Conservation (phyloP, 2,888 invertebrate species). For the Lysandra bellargus region DNA sequence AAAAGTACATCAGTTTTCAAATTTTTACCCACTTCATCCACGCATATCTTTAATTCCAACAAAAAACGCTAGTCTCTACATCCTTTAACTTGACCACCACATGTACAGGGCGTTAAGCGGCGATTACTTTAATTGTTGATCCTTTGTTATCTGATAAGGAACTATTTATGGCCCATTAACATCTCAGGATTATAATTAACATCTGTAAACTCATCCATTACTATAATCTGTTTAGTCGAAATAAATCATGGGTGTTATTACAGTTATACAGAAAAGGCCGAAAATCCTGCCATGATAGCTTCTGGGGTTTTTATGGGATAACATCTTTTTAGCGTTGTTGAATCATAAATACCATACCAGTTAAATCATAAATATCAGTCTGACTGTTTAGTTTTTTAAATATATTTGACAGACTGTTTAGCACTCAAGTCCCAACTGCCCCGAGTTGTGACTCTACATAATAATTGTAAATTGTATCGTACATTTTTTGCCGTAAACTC, state of each 20-base stretch:
- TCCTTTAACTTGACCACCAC: not conserved
- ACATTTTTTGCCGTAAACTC: too few species aligned
- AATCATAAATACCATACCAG: too few species aligned
- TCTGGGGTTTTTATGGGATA: not conserved
- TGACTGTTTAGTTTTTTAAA: too few species aligned
- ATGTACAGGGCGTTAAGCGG: slow-evolving; percentile 32
- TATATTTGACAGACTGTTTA: too few species aligned
- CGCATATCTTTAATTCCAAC: too few species aligned
- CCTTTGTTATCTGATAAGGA: slow-evolving; percentile 47
- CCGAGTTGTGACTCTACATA: too few species aligned
- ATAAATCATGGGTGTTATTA: not conserved
- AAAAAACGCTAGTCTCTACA: not conserved
- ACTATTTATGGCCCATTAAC: slow-evolving; percentile 35
- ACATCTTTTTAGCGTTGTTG: too few species aligned
- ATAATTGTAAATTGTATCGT: too few species aligned
- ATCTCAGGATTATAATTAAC: slow-evolving; percentile 26
- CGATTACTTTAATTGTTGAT: slow-evolving; percentile 57
- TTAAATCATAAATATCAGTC: too few species aligned
- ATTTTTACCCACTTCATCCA: too few species aligned
- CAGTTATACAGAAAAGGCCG: slow-evolving; percentile 4
- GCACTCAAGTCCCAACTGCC: too few species aligned
- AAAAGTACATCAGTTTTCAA: too few species aligned
- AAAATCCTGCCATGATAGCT: not conserved
- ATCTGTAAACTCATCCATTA: slow-evolving; percentile 4
- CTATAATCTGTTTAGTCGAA: not conserved